Base-by-base conservation (phyloP, 2,113 vertebrate species). In the Alces alces region DNA sequence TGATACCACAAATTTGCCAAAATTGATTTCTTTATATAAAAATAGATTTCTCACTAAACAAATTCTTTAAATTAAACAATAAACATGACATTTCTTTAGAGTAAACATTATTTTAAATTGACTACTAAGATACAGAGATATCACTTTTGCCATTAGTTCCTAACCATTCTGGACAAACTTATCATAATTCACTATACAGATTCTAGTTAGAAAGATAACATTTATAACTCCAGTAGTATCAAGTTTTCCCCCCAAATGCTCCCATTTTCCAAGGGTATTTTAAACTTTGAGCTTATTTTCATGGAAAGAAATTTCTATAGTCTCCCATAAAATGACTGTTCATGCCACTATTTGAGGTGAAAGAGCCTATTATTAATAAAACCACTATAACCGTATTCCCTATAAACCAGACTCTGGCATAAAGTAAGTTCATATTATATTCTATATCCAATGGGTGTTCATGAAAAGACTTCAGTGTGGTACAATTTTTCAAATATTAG, bases 91-190 rank as follows among this genome's bases (percentile, higher is more conserved):
- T 95, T 83, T 92, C 66, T 73, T 89, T 89, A 58, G n/a, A 83
- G 54, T 47, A 82, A 88, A 88, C 3, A n/a, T 73, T 25, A 39
- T 76, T 76, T 76, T 43, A 52, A 89, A 86, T 70, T 52, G 8
- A 88, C 73, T 93, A 50, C 33, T 93, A 93, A 93, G 21, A 88
- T 80, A 52, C 14, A 88, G 9, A 91, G 6, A 54, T 17, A 86
- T 36, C 50, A 78, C 30, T 58, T 93, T 88, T 96, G 39, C 96
- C 33, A 45, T 61, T 89, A 79, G 36, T 78, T 96, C 50, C 17
- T 92, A 96, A 84, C 43, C 4, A 94, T 86, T 91, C n/a, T 95
- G 55, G 28, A 76, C 11, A 97, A 97, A 93, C 21, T 78, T 91
- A 76, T 58, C 66, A 30, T 70, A 50, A 66, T 94, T 93, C 86